These are phyloP conservation scores for Creontiades dilutus DNA, from an alignment of 2,888 invertebrate genomes.

Conservation along the genomic window DNA sequence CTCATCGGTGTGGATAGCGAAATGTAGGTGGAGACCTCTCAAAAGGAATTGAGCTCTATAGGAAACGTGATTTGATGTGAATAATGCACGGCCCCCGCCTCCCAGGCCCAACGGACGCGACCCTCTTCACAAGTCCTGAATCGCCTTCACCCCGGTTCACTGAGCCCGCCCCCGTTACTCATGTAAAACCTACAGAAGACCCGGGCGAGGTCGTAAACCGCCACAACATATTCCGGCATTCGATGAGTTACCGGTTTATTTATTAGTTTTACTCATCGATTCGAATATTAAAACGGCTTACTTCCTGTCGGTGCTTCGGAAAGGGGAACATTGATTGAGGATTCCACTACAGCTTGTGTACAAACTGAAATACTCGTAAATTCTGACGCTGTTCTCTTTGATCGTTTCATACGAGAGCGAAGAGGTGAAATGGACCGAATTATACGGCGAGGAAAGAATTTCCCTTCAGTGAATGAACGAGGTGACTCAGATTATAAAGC, in stretches of 20 bases:
- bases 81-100: not conserved
- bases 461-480: no score
- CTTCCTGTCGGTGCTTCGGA: not conserved
- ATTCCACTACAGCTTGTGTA: not conserved
- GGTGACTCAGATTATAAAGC: no score
- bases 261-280: not conserved
- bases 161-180: not conserved
- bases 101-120: not conserved
- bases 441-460: no score
- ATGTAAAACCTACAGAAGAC: not conserved
- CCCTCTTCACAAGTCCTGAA: not conserved
- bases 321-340: not conserved
- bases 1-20: no score
- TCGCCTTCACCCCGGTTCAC: not conserved
- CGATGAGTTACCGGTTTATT: not conserved
- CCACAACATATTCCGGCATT: not conserved
- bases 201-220: not conserved
- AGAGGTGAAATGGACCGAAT: no score
- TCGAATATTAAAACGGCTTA: not conserved
- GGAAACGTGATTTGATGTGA: constrained; percentile 6
- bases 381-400: no score
- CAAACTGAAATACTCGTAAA: no score
- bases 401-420: no score
- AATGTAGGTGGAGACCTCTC: not conserved
- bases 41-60: not conserved